A percentile compares a stretch with the other conserved stretches of the same genome.
These are phyloP conservation scores for Eurystomus glaucurus DNA, from an alignment of 2,797 vertebrate genomes.

Conservation along the genomic window DNA sequence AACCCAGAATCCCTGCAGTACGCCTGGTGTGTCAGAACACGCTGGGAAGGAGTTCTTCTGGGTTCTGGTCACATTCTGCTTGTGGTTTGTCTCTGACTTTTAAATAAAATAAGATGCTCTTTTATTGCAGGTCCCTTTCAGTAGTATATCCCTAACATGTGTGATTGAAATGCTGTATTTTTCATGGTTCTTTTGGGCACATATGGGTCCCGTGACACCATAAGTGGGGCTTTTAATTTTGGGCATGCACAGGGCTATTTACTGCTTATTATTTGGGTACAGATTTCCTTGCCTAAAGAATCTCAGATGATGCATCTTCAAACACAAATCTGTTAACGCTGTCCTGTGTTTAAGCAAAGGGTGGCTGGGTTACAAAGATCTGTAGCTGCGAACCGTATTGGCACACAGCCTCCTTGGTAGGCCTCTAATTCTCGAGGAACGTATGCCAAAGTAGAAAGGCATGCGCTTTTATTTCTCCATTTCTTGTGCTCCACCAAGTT, in stretches of 20 bases:
- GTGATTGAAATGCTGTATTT: background rate
- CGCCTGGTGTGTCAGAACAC: background rate
- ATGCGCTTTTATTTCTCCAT: background rate
- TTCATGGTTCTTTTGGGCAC: background rate
- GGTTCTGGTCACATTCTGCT: background rate
- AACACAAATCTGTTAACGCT: background rate
- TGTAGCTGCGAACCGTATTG: background rate
- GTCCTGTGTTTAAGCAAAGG: background rate
- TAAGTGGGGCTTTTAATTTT: background rate
- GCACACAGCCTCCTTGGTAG: background rate
- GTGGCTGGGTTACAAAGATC: background rate
- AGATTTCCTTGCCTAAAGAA: background rate
- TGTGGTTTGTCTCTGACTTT: background rate
- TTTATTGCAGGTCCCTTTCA: background rate
- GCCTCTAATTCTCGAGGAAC: background rate
- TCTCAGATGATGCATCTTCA: background rate
- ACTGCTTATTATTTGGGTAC: background rate
- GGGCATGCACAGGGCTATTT: background rate
- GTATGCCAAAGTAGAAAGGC: background rate
- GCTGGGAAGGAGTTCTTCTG: background rate
- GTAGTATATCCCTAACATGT: accelerated
- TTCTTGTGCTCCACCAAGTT: background rate
- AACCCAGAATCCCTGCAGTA: background rate
- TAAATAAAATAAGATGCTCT: background rate
- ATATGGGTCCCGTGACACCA: accelerated